These are phyloP conservation scores for Rhabdomys dilectus DNA, from an alignment of 2,113 vertebrate species.

Conservation along the genomic window DNA sequence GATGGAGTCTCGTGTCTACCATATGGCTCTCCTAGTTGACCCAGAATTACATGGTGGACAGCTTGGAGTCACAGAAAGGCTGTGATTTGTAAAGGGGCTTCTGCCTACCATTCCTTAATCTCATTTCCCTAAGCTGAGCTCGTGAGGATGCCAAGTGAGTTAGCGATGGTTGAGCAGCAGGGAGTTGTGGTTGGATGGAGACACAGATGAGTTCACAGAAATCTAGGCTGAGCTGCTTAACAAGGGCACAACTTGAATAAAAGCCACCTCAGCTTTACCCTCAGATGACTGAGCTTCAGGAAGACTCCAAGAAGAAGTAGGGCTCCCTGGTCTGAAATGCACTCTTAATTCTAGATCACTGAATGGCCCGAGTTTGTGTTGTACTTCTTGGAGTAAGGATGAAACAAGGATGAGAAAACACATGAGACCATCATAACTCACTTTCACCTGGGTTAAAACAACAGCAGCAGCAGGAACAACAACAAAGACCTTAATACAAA, in stretches of 20 bases:
- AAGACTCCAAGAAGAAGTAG: background rate
- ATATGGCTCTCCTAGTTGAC: background rate
- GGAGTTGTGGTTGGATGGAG: background rate
- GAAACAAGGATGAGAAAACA: background rate
- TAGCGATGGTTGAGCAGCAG: background rate
- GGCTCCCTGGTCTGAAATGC: background rate
- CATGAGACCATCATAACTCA: background rate
- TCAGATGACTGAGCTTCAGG: background rate
- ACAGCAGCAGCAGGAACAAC: background rate
- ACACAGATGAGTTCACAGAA: background rate
- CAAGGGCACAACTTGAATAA: slow-evolving; percentile 38
- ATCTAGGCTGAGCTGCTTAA: background rate
- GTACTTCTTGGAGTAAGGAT: background rate
- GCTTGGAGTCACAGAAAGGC: background rate
- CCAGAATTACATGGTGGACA: background rate
- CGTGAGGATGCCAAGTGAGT: slow-evolving; percentile 6
- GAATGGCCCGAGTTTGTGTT: background rate
- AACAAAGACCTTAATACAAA: background rate
- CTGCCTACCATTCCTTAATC: background rate
- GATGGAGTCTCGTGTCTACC: background rate
- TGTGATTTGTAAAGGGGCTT: background rate
- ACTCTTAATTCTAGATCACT: background rate
- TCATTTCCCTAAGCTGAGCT: slow-evolving; percentile 17
- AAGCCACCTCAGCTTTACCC: background rate
- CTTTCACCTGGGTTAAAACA: background rate